Evolutionary conservation across 1,140 invertebrate genomes (phyloP), one percentile per base, ranked within the genome.

Genomic region (Bombus superbus): DNA sequence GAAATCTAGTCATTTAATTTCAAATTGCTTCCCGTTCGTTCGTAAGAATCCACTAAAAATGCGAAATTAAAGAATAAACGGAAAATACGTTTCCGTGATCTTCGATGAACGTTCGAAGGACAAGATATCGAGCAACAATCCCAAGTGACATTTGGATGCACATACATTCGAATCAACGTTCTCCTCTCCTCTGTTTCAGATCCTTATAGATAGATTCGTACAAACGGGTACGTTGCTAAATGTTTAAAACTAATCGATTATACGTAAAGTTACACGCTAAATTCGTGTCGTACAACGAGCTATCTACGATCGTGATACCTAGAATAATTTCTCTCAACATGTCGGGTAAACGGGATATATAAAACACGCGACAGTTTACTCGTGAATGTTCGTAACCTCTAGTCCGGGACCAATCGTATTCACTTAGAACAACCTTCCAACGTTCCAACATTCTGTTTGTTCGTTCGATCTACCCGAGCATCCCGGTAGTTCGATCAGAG

Each of bases 161-260:
- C 47, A 5, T 72, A 74, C 40, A 42, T n/a, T 59, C 18, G 18
- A 69, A 75, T 53, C 11, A 35, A 66, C 32, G 32, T 40, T 38
- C 32, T 66, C 68, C 38, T 71, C 42, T 68, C 42, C 81, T 77
- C 77, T 59, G 47, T 59, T 69, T 53, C 62, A 32, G 32, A 32
- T 32, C 35, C n/a, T 89, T 86, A 86, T 66, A 84, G 53, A 87
- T 81, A 86, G 68, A 62, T 28, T 91, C 83, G 86, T 91, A 90
- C 77, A 90, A 90, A 90, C 42, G 83, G 64, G 71, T 90, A 91
- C 75, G 81, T 83, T n/a, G 62, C 57, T 90, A 90, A 86, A 86
- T 80, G 25, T 77, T 86, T 72, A 85, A 32, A 68, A 78, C 74
- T 81, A 88, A 82, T 74, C 79, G 86, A n/a, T 88, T 88, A 89